Evolutionary conservation across 2,797 vertebrate species (phyloP), one percentile per base, ranked within the genome.

Genomic region (Dendrocincla fuliginosa): DNA sequence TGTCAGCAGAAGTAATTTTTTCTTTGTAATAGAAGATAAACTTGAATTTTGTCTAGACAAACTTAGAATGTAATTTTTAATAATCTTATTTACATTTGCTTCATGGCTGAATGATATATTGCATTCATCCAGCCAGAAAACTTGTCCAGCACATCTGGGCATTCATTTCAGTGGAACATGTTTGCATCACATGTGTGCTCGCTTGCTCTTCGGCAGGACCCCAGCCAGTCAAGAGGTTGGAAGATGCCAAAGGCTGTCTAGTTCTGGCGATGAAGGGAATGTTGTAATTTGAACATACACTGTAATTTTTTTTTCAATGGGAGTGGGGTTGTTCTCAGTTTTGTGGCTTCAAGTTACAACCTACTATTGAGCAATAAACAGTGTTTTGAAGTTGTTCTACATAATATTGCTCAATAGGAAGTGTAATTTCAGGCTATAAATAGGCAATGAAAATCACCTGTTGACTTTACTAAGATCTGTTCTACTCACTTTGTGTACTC

Each of bases 351-450:
- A 76, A 80, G 64, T 76, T 71, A 65, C 61, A 85, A 85, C 57
- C 68, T 60, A 33, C 16, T 67, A 16, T 93, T 94, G 76, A 75
- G 89, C 83, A 93, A 91, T 89, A 84, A 87, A 44, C 7, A 35
- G 6, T 64, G 33, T 57, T 94, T 92, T 87, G 39, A 90, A 76
- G 70, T 41, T 67, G 44, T 44, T 87, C 76, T 82, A 90, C 42
- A 84, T 69, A 69, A 59, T 41, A 56, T 89, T 95, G 65, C 87
- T 73, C 61, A 94, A 75, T 49, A 71, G 50, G 33, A 95, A 86
- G 32, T 87, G 47, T 57, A 39, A 78, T 83, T 91, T 69, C 42
- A 81, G 68, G 42, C 79, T 84, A 81, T 57, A 93, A 94, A 92
- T 74, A 89, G 89, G 49, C 32, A 84, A 74, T 27, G 10, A 68